Evolutionary conservation across 2,113 vertebrate species (phyloP).

Genomic region (Alethe castanea): DNA sequence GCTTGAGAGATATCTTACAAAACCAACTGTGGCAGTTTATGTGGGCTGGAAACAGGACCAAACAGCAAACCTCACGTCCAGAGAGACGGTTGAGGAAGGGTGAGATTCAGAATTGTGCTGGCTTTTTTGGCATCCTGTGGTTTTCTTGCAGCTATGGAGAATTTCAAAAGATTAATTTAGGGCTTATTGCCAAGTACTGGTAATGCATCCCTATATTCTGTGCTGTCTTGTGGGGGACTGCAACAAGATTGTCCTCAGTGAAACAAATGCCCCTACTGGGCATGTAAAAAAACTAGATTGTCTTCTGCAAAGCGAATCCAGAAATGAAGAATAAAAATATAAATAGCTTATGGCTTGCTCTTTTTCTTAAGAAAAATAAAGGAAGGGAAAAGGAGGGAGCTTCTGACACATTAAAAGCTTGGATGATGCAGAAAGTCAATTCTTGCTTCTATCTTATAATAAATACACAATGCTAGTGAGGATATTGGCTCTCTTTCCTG

Average conservation of each 20-base stretch:
- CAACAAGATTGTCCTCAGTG: background rate
- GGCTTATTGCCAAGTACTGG: background rate
- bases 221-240: background rate
- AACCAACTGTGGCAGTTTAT: background rate
- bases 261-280: background rate
- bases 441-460: background rate
- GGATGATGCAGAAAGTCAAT: background rate
- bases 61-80: background rate
- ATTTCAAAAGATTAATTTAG: background rate
- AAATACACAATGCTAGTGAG: constrained; percentile 9
- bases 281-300: background rate
- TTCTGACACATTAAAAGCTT: background rate
- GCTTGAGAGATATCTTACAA: background rate
- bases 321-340: background rate
- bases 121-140: background rate
- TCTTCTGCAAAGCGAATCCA: background rate
- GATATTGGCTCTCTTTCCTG: constrained; percentile 42
- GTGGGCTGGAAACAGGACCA: background rate
- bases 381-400: background rate
- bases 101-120: background rate
- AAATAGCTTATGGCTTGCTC: background rate
- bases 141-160: background rate
- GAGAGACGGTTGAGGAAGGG: background rate
- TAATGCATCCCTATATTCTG: background rate
- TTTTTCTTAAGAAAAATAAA: background rate